phyloP scores from a whole-genome alignment of 2,888 invertebrate species.

The Operophtera brumata region DNA sequence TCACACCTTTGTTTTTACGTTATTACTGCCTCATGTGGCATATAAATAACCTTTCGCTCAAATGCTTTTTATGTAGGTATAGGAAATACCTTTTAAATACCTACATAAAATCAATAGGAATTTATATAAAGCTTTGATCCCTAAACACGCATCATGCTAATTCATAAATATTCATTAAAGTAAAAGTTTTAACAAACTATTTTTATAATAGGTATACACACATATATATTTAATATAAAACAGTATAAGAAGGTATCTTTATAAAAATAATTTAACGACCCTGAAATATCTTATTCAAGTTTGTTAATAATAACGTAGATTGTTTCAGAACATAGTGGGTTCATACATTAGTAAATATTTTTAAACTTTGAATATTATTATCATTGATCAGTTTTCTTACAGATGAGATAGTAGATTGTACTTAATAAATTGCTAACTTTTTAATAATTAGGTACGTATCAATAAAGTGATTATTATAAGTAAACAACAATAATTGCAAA shows the following conservation, averaged over 20 bases:
- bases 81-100: background rate
- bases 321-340: background rate
- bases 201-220: constrained; percentile 9
- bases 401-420: background rate
- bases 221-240: constrained; percentile 4
- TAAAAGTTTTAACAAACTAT: constrained; percentile 1
- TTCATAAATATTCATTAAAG: constrained; percentile 12
- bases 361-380: constrained; percentile 9
- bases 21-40: background rate
- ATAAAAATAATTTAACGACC: constrained; percentile 16
- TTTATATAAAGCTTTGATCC: constrained; percentile 5
- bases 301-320: constrained; percentile 4
- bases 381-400: constrained; percentile 4
- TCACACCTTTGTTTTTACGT: background rate
- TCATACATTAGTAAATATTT: constrained; percentile 1
- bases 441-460: background rate
- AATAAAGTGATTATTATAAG: background rate
- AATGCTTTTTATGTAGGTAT: background rate
- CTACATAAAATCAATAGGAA: background rate
- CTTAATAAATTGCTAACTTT: background rate
- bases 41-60: background rate
- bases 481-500: constrained; percentile 7
- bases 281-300: constrained; percentile 6
- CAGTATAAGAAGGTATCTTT: constrained; percentile 11
- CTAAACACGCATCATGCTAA: background rate